phyloP scores from a whole-genome alignment of 2,113 vertebrate species.

The Irena cyanogastra region DNA sequence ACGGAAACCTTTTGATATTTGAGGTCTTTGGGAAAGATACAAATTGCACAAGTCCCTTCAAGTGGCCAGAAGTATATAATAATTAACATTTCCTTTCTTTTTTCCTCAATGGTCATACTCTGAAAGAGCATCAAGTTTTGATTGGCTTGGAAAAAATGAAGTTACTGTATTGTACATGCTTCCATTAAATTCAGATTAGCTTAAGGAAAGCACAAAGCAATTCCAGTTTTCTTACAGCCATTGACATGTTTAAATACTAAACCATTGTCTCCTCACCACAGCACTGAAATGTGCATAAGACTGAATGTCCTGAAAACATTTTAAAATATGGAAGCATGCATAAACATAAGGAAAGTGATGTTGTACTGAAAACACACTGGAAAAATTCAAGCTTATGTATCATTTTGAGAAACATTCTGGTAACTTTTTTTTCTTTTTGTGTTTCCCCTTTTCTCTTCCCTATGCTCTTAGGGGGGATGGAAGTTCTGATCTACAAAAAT shows the following conservation, averaged over 20 bases:
- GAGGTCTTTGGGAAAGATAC: not conserved
- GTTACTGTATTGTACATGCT: not conserved
- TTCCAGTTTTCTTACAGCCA: not conserved
- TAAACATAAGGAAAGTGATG: not conserved
- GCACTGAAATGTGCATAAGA: not conserved
- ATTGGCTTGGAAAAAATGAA: not conserved
- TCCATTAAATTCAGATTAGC: not conserved
- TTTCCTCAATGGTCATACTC: not conserved
- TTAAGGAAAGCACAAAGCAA: not conserved
- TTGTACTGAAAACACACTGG: not conserved
- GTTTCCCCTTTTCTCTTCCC: not conserved
- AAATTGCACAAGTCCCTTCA: not conserved
- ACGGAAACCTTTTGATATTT: not conserved
- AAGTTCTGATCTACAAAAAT: not conserved
- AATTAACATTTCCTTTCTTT: not conserved
- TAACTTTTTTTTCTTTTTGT: rapidly evolving
- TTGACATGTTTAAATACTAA: not conserved
- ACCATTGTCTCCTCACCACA: not conserved
- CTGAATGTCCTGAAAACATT: not conserved
- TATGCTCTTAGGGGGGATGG: rapidly evolving
- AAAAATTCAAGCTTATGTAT: not conserved
- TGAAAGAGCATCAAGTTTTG: not conserved
- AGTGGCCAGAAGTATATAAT: not conserved
- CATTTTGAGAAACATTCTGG: not conserved
- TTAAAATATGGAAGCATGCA: not conserved